Evolutionary conservation across 1,140 invertebrate species (phyloP).

Genomic region (Penaeus vannamei): DNA sequence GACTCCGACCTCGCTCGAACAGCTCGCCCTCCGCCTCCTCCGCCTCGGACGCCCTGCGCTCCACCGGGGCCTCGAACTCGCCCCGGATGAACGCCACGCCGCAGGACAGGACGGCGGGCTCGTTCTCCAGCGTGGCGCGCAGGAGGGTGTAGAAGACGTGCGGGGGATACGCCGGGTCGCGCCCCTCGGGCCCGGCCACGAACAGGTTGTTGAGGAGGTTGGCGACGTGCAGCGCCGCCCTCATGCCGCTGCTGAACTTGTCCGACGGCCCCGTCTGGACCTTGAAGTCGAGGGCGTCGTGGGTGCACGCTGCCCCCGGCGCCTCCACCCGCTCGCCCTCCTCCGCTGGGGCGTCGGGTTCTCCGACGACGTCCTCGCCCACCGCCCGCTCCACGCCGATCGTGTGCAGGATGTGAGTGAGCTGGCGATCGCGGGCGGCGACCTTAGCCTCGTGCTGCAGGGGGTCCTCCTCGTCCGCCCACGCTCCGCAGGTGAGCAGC

Average conservation of each 20-base stretch:
- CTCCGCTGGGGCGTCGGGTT: not conserved
- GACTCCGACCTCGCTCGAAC: not conserved
- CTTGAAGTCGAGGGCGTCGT: slow-evolving; percentile 29
- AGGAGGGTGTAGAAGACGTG: slow-evolving; percentile 50
- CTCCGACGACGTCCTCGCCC: not conserved
- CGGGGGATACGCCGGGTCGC: slow-evolving; percentile 36
- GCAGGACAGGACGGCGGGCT: slow-evolving; percentile 37
- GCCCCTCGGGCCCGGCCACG: slow-evolving; percentile 33
- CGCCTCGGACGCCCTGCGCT: not conserved
- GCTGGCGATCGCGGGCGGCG: slow-evolving; percentile 53
- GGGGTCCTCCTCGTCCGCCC: slow-evolving; percentile 57
- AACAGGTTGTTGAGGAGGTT: slow-evolving; percentile 53
- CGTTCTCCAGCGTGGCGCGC: slow-evolving; percentile 35
- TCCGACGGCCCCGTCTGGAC: not conserved
- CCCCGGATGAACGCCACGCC: slow-evolving; percentile 45
- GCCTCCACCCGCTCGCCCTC: not conserved
- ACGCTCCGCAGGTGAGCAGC: slow-evolving; percentile 22
- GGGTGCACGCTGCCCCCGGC: slow-evolving; percentile 14
- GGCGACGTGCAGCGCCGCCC: slow-evolving; percentile 39
- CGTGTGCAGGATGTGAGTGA: slow-evolving; percentile 39
- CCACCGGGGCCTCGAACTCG: slow-evolving; percentile 28
- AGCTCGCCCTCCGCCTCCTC: not conserved
- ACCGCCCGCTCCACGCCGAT: slow-evolving; percentile 40
- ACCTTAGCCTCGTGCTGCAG: slow-evolving; percentile 58
- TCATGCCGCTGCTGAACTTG: slow-evolving; percentile 36